Conservation (phyloP, 2,888 invertebrate species). For the Cactoblastis cactorum region DNA sequence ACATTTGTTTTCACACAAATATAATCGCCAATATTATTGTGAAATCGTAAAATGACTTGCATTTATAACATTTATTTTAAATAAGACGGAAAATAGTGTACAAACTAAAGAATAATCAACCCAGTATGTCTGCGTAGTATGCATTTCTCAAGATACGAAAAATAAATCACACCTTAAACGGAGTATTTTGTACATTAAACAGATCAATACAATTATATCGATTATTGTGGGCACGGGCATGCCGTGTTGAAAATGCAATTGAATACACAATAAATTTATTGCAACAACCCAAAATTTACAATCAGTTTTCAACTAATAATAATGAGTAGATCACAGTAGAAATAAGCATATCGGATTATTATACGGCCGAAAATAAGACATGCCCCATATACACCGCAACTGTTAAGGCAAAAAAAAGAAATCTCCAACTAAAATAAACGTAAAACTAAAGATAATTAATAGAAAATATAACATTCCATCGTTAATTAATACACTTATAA, state of each 20-base stretch:
- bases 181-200: constrained; percentile 52
- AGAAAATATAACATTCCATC: constrained; percentile 60
- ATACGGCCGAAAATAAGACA: constrained; percentile 28
- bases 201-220: constrained; percentile 28
- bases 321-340: constrained; percentile 40
- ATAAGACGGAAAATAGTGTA: too few species aligned
- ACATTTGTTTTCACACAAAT: too few species aligned
- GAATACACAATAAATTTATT: constrained; percentile 62
- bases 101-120: too few species aligned
- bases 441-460: constrained; percentile 29
- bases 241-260: constrained; percentile 52
- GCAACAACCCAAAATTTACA: constrained; percentile 75
- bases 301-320: constrained; percentile 41
- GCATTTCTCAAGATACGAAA: too few species aligned
- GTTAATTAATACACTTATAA: constrained; percentile 55
- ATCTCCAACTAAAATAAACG: constrained; percentile 32
- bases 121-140: too few species aligned
- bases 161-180: constrained; percentile 26
- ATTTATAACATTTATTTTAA: too few species aligned
- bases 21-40: too few species aligned
- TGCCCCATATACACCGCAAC: constrained; percentile 53
- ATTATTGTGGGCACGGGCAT: constrained; percentile 37
- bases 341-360: constrained; percentile 21
- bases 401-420: constrained; percentile 49
- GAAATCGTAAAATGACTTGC: too few species aligned